phyloP scores from a whole-genome alignment of 2,888 invertebrate genomes.

The Strigamia crassipes region DNA sequence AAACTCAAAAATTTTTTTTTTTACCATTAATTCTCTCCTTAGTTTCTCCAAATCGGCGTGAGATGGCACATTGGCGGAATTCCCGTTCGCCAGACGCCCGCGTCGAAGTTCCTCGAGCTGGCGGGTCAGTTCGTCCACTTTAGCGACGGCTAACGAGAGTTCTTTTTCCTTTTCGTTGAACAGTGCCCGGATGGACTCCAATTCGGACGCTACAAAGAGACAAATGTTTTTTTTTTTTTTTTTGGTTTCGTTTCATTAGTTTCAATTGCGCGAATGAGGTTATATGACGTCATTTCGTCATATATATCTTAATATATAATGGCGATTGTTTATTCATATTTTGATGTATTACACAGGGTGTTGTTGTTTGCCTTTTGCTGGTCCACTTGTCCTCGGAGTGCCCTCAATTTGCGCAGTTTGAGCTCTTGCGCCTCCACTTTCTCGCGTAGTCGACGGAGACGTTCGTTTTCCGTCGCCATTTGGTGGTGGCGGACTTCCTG shows the following conservation, averaged over 20 bases:
- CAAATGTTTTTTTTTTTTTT: not conserved
- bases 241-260: too few species aligned
- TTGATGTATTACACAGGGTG: conserved; percentile 46
- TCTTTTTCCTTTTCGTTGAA: conserved; percentile 99
- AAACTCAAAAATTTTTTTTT: too few species aligned
- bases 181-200: conserved; percentile 92
- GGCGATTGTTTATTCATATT: not conserved
- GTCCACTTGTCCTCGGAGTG: conserved; percentile 91
- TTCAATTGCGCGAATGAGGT: too few species aligned
- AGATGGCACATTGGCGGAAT: conserved; percentile 60
- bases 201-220: conserved; percentile 72
- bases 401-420: conserved; percentile 86
- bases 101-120: conserved; percentile 88
- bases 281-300: not conserved
- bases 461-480: conserved; percentile 80
- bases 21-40: conserved; percentile 84
- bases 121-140: conserved; percentile 92
- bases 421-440: conserved; percentile 93
- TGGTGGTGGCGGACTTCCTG: conserved; percentile 73
- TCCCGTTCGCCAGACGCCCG: conserved; percentile 59
- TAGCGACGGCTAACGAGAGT: conserved; percentile 92
- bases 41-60: conserved; percentile 90
- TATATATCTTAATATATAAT: too few species aligned
- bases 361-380: conserved; percentile 73
- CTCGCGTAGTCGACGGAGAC: conserved; percentile 82